A percentile compares a stretch with the other conserved stretches of the same genome.
phyloP scores from a whole-genome alignment of 2,797 vertebrate species.

The Microtus californicus region DNA sequence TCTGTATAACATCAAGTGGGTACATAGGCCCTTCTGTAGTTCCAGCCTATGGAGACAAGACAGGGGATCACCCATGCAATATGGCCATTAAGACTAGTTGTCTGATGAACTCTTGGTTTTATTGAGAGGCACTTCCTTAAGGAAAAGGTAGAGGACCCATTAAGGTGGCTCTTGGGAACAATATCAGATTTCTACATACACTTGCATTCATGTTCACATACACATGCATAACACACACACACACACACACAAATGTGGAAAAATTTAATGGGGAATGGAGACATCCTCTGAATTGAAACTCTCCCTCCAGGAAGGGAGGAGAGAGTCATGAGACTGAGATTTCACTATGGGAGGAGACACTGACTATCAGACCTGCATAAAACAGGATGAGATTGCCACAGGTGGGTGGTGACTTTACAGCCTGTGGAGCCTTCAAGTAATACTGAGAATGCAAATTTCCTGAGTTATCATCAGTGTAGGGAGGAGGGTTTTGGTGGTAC shows the following conservation, averaged over 20 bases:
- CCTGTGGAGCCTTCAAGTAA: neutral
- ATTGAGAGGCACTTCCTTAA: neutral
- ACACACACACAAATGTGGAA: neutral
- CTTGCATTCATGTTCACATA: neutral
- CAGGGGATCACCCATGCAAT: neutral
- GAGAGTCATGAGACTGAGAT: neutral
- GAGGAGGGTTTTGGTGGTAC: neutral
- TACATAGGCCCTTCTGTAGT: neutral
- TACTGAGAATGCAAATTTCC: neutral
- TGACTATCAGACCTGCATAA: neutral
- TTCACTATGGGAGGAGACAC: neutral
- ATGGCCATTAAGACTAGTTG: neutral
- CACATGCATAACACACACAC: neutral
- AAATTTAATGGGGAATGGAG: too few species aligned
- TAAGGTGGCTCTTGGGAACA: neutral
- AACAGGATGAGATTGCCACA: neutral
- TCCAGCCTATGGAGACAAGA: neutral
- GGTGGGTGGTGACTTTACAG: neutral
- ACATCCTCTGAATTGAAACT: neutral
- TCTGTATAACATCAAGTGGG: neutral
- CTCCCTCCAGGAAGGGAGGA: neutral
- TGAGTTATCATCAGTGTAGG: neutral
- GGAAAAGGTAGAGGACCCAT: neutral
- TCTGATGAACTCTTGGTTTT: neutral
- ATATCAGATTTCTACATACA: neutral